phyloP scores from a whole-genome alignment of 2,888 invertebrate species.

The Phalera bucephala region DNA sequence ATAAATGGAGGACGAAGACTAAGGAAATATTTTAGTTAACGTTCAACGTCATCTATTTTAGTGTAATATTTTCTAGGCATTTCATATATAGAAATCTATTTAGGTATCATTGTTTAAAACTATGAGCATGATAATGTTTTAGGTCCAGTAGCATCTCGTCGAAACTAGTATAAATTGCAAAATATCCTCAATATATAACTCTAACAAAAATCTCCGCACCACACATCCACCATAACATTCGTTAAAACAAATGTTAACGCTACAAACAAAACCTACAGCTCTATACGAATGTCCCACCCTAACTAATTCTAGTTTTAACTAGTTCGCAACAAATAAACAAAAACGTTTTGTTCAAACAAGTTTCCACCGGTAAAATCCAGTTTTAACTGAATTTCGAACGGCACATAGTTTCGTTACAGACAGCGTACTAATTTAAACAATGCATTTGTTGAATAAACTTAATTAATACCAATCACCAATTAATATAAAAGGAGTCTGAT shows the following conservation, averaged over 20 bases:
- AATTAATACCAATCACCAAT: slow-evolving; percentile 25
- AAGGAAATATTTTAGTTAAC: too few species aligned
- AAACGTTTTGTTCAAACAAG: slow-evolving; percentile 1
- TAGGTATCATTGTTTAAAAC: too few species aligned
- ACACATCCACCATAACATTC: too few species aligned
- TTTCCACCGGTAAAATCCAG: background rate
- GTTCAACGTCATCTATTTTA: too few species aligned
- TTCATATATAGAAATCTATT: too few species aligned
- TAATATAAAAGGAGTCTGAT: slow-evolving; percentile 11
- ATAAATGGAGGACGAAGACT: slow-evolving; percentile 6
- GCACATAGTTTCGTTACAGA: background rate
- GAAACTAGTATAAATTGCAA: too few species aligned
- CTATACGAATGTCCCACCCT: background rate
- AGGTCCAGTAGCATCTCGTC: too few species aligned
- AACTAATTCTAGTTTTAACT: slow-evolving; percentile 1
- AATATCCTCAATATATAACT: too few species aligned
- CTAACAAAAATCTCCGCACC: too few species aligned
- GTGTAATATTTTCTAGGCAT: too few species aligned
- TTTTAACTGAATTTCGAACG: background rate
- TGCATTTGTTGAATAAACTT: slow-evolving; percentile 15
- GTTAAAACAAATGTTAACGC: background rate
- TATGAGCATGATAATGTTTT: too few species aligned
- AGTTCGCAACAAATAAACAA: background rate
- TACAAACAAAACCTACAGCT: background rate
- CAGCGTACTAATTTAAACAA: slow-evolving; percentile 8